Base-by-base conservation (phyloP, 2,888 invertebrate species). In the Spilosoma lubricipeda region DNA sequence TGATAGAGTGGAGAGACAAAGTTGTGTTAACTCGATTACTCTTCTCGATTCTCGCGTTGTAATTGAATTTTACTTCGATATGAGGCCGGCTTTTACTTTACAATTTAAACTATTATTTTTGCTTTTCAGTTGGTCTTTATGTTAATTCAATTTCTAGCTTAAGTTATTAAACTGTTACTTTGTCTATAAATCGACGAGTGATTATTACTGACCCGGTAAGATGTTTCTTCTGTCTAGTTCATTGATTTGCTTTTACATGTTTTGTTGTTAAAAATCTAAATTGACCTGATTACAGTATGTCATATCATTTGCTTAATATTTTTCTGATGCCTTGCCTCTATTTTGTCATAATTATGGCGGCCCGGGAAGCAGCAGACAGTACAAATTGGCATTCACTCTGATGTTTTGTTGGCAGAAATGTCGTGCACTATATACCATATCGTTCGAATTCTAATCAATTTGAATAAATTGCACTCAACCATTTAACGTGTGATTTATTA, bases 331-430 rank as follows among this genome's bases (percentile, higher is more conserved):
- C 75, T 77, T 69, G 72, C 73, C 71, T 77, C 82, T 82, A 77
- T 80, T 85, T 80, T 80, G 77, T 23, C 80, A 77, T 82, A 77
- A 82, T 77, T 80, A 80, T 81, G 78, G 78, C 80, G 78, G 73
- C 76, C 72, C 82, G 80, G 78, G 80, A 87, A 85, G 85, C 87
- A 77, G 85, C 84, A 84, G 81, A 70, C 82, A 80, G 76, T 85
- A 77, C 74, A 82, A 84, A 86, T 88, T 88, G 87, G 84, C 88
- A 86, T 86, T 83, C 82, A 74, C 75, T 67, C 77, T 78, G 82
- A 81, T 80, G 80, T 83, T 85, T 85, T 80, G 84, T 86, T 89
- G 89, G 85, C 87, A 86, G 82, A 77, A 75, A 73, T 71, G 72
- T 72, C 74, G 72, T 56, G 33, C 73, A 69, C 72, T 66, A 68